These are phyloP conservation scores for Xyrichtys novacula DNA, from an alignment of 2,797 vertebrate species.

Conservation along the genomic window DNA sequence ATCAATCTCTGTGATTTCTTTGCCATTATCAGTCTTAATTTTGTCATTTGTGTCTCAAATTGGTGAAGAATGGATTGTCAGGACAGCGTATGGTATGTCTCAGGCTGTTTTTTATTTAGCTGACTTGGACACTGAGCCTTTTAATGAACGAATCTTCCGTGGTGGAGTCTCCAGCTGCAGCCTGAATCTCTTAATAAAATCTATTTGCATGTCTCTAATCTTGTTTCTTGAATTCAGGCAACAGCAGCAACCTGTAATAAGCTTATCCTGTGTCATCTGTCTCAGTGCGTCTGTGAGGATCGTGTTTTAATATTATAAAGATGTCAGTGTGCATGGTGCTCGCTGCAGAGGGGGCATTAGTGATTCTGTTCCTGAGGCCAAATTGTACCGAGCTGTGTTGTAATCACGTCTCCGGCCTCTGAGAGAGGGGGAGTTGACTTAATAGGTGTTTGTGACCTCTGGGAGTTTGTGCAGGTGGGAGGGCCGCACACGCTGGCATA, in stretches of 20 bases:
- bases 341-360: slow-evolving; percentile 1
- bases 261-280: slow-evolving; percentile 44
- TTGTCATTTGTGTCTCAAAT: too few relatives aligned
- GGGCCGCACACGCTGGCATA: neutral
- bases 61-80: too few relatives aligned
- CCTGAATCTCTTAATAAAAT: slow-evolving; percentile 42
- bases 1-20: too few relatives aligned
- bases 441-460: slow-evolving; percentile 3
- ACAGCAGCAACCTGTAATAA: slow-evolving; percentile 31
- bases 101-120: too few relatives aligned
- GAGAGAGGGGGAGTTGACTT: neutral
- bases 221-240: slow-evolving; percentile 42
- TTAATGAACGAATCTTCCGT: slow-evolving; percentile 14
- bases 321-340: slow-evolving; percentile 7
- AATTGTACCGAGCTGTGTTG: neutral
- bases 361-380: slow-evolving; percentile 30
- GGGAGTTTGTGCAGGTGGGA: neutral
- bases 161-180: slow-evolving; percentile 18
- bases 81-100: too few relatives aligned
- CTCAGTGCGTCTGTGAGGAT: slow-evolving; percentile 38
- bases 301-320: slow-evolving; percentile 13
- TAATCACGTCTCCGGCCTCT: neutral
- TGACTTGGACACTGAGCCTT: neutral
- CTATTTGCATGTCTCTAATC: slow-evolving; percentile 53
- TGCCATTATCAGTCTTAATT: too few relatives aligned